Percentiles rank a stretch among this genome's conserved stretches.
Evolutionary conservation across 2,113 vertebrate species (phyloP).

Genomic region (human): GRCh38 chr7:41940001-41940500

Average conservation of each 20-base stretch:
- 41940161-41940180: rapidly evolving
- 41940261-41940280: neutral
- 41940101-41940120: neutral
- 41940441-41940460: neutral
- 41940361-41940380: neutral
- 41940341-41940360: neutral
- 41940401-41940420: neutral
- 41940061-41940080: neutral
- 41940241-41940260: neutral
- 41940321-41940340: neutral
- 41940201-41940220: neutral
- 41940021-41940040: neutral
- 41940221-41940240: neutral
- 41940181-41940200: neutral
- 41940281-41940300: too few species aligned
- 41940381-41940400: rapidly evolving
- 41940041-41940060: neutral
- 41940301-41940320: neutral
- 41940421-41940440: rapidly evolving
- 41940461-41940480: neutral
- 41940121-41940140: neutral
- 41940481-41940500: rapidly evolving
- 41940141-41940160: neutral
- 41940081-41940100: neutral
- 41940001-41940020: neutral